Conservation (phyloP, 2,888 invertebrate genomes). For the Apotomis capreana region DNA sequence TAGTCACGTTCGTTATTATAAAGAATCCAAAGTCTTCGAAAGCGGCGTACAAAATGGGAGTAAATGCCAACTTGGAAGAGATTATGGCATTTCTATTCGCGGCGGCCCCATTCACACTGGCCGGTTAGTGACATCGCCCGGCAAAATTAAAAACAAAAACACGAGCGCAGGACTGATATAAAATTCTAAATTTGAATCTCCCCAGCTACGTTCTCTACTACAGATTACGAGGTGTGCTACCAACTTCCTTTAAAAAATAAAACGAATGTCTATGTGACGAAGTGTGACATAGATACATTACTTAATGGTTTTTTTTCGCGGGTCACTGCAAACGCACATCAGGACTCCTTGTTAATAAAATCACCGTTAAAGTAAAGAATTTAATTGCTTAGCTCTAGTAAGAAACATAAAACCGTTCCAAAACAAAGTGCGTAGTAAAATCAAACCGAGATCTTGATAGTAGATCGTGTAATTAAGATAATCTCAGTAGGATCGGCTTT, state of each 20-base stretch:
- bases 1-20: slow-evolving; percentile 23
- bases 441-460: slow-evolving; percentile 49
- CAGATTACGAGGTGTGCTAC: slow-evolving; percentile 46
- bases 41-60: slow-evolving; percentile 1
- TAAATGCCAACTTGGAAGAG: slow-evolving; percentile 31
- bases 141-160: slow-evolving; percentile 67
- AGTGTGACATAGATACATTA: too few relatives aligned
- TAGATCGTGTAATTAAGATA: slow-evolving; percentile 55
- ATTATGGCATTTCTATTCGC: slow-evolving; percentile 59
- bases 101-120: slow-evolving; percentile 70
- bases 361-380: not conserved
- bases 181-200: slow-evolving; percentile 78
- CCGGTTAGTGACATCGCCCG: slow-evolving; percentile 71
- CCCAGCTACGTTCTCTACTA: slow-evolving; percentile 56
- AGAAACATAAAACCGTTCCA: slow-evolving; percentile 10
- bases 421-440: slow-evolving; percentile 21
- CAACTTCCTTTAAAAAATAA: not conserved
- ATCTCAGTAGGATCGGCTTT: slow-evolving; percentile 49
- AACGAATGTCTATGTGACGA: not conserved
- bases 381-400: not conserved
- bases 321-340: not conserved
- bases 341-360: not conserved
- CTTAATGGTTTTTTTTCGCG: not conserved
- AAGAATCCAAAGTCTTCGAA: slow-evolving; percentile 20
- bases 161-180: slow-evolving; percentile 68